A percentile compares a stretch with the other conserved stretches of the same genome.
These are phyloP conservation scores for Rhimphoctona megacephalus DNA, from an alignment of 2,888 invertebrate species.

Conservation along the genomic window DNA sequence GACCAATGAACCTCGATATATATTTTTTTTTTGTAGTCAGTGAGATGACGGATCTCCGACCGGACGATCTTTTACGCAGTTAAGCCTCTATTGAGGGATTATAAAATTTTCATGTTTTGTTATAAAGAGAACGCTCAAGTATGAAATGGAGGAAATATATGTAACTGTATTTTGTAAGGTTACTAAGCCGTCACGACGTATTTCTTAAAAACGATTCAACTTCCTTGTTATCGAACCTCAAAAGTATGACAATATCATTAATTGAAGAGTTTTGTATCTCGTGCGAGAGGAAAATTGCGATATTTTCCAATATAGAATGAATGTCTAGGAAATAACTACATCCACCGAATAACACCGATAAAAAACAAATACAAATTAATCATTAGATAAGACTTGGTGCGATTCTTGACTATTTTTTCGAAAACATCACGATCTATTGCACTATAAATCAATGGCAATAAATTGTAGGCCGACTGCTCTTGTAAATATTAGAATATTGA, in stretches of 20 bases:
- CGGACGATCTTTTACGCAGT: constrained; percentile 31
- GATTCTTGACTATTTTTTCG: constrained; percentile 30
- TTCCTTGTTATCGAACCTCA: neutral
- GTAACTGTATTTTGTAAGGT: neutral
- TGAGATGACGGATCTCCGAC: constrained; percentile 48
- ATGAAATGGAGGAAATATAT: constrained; percentile 11
- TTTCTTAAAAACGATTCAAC: neutral
- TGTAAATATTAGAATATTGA: constrained; percentile 83
- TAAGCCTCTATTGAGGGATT: constrained; percentile 12
- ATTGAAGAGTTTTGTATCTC: neutral
- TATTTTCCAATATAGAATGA: neutral
- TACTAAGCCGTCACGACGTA: neutral
- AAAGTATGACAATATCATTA: neutral
- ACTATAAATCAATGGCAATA: neutral
- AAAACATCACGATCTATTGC: constrained; percentile 60
- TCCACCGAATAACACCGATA: neutral
- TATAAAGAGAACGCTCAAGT: constrained; percentile 41
- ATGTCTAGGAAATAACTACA: neutral
- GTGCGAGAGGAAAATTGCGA: neutral
- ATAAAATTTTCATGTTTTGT: constrained; percentile 29
- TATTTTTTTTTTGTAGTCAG: constrained; percentile 36
- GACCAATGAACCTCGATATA: constrained; percentile 60
- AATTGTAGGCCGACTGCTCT: constrained; percentile 66
- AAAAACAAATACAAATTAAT: constrained; percentile 15
- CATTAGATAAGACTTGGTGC: constrained; percentile 61